phyloP scores from a whole-genome alignment of 2,888 invertebrate species.

The Drosophila neonasuta region DNA sequence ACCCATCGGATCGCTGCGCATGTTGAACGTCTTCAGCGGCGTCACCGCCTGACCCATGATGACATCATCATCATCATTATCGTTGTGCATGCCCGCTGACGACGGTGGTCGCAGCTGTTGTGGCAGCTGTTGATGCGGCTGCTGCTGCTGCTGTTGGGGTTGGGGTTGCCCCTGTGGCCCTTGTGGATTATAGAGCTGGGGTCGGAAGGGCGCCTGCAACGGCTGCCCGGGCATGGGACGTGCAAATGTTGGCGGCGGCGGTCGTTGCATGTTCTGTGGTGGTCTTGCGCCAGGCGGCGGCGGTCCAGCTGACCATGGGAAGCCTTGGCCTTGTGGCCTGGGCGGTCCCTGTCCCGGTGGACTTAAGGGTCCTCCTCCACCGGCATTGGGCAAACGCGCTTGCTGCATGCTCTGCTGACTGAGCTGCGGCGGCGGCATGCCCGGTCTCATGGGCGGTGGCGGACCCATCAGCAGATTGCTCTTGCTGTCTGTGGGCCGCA shows the following conservation, averaged over 20 bases:
- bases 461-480: conserved; percentile 80
- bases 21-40: conserved; percentile 72
- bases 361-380: conserved; percentile 68
- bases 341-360: conserved; percentile 78
- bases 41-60: conserved; percentile 81
- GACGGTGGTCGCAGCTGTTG: conserved; percentile 66
- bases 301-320: conserved; percentile 66
- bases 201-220: conserved; percentile 76
- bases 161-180: conserved; percentile 53
- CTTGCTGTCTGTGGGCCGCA: conserved; percentile 83
- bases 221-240: conserved; percentile 71
- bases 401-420: conserved; percentile 73
- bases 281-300: conserved; percentile 60
- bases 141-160: conserved; percentile 64
- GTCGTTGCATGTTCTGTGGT: conserved; percentile 64
- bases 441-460: conserved; percentile 68
- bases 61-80: conserved; percentile 81
- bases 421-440: conserved; percentile 62
- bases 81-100: conserved; percentile 66
- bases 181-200: conserved; percentile 68
- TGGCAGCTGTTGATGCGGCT: conserved; percentile 57
- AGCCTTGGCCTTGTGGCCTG: conserved; percentile 72
- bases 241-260: conserved; percentile 68
- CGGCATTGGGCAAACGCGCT: conserved; percentile 63
- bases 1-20: conserved; percentile 74